Base-by-base conservation (phyloP, 2,113 vertebrate genomes). In the Mungos mungo region DNA sequence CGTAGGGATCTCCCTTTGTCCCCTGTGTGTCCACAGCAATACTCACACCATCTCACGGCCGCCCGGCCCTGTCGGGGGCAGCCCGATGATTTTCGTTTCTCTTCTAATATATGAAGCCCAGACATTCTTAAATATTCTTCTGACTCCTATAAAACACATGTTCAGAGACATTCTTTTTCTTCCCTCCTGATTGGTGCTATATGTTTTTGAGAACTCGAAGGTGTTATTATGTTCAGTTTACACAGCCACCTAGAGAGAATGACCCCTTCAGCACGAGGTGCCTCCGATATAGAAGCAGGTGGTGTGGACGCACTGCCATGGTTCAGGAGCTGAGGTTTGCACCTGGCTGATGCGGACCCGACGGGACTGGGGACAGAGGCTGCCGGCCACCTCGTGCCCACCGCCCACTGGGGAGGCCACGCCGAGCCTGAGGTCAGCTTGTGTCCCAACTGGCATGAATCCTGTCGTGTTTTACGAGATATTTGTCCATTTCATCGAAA, bases 321-420 rank as follows among this genome's bases (percentile, higher is more conserved):
- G 31, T 13, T 69, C 1, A 12, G 41, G 27, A 5, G 13, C 16
- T 19, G 9, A 23, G 3, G 31, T 7, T 41, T 16, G 21, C 3
- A 15, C 25, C 76, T 38, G 2, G 14, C 31, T 21, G 18, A 45
- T 7, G 47, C 7, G 23, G 47, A 60, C 14, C 9, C 21, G 1
- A 7, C 7, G 14, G 50, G 33, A 15, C 41, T 7, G 11, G 2
- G 16, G 29, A 14, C 2, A 15, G 3, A 11, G 63, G 14, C 9
- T 35, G 1, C 11, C 1, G 2, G 21, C 7, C 7, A 3, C 12
- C 33, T 27, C 1, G 0, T 4, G 29, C 27, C 29, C 1, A 16
- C 13, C 0, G 8, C 31, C 18, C 29, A 4, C 5, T 35, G 45
- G n/a, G 52, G 3, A 10, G n/a, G n/a, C n/a, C n/a, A n/a, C 15